A percentile compares a stretch with the other conserved stretches of the same genome.
These are phyloP conservation scores for Diplolepis rosae DNA, from an alignment of 2,888 invertebrate genomes.

Conservation along the genomic window DNA sequence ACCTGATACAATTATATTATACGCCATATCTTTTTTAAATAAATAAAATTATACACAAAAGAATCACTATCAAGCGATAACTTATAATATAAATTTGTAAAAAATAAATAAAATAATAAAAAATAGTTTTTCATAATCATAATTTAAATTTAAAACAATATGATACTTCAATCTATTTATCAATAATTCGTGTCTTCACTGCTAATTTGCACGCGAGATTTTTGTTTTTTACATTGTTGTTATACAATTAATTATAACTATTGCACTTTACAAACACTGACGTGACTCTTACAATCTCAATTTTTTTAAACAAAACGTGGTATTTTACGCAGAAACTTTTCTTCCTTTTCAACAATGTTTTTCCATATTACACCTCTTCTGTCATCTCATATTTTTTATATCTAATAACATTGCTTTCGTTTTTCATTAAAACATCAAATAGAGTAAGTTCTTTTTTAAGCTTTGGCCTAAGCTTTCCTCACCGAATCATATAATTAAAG, in stretches of 20 bases:
- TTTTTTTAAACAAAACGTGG: background rate
- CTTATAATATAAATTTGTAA: conserved; percentile 1
- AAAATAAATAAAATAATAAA: conserved; percentile 20
- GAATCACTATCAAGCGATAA: background rate
- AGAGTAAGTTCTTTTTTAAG: conserved; percentile 1
- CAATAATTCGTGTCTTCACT: too few relatives aligned
- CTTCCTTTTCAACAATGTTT: background rate
- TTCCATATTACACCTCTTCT: background rate
- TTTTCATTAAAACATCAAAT: background rate
- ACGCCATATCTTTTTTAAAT: background rate
- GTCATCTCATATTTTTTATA: background rate
- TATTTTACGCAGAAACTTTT: background rate
- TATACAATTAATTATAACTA: conserved; percentile 5
- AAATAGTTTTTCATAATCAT: too few relatives aligned
- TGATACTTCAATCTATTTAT: too few relatives aligned
- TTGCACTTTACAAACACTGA: conserved; percentile 4
- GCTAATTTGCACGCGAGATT: too few relatives aligned
- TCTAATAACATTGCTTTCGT: background rate
- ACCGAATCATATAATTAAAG: background rate
- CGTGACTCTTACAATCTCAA: background rate
- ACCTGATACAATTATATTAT: background rate
- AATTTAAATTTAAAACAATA: too few relatives aligned
- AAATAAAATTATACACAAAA: background rate
- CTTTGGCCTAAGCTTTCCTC: background rate
- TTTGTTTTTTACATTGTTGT: conserved; percentile 13